Conservation (phyloP, 1,140 invertebrate species). For the Laodelphax striatellus region DNA sequence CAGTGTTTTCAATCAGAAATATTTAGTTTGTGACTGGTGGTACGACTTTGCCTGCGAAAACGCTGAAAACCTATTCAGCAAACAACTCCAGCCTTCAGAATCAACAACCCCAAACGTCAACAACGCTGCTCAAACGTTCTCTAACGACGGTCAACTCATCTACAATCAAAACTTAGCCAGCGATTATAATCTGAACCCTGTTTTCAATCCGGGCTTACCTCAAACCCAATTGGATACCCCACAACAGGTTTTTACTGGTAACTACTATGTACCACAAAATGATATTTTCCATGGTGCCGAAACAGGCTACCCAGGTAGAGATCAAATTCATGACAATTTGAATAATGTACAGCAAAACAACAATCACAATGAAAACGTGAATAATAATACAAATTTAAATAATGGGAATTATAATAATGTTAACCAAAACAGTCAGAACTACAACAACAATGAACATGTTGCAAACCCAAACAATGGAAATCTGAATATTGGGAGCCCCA, state of each 20-base stretch:
- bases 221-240: neutral
- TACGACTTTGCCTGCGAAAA: slow-evolving; percentile 68
- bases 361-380: neutral
- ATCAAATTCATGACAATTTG: neutral
- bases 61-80: slow-evolving; percentile 49
- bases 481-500: too few species aligned
- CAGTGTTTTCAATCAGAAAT: slow-evolving; percentile 74
- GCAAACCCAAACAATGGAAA: too few species aligned
- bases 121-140: neutral
- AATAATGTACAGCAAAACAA: neutral
- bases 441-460: too few species aligned
- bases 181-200: neutral
- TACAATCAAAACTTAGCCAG: too few species aligned
- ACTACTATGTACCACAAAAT: neutral
- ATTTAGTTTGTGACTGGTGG: slow-evolving; percentile 79
- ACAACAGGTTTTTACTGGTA: neutral
- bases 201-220: neutral
- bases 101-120: neutral
- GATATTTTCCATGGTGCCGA: slow-evolving; percentile 12
- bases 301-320: slow-evolving; percentile 3
- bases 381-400: too few species aligned
- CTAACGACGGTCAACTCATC: neutral
- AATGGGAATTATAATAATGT: too few species aligned
- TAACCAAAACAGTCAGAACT: too few species aligned
- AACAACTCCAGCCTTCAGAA: slow-evolving; percentile 34